phyloP scores from a whole-genome alignment of 2,888 invertebrate species.

The Chironomus riparius region DNA sequence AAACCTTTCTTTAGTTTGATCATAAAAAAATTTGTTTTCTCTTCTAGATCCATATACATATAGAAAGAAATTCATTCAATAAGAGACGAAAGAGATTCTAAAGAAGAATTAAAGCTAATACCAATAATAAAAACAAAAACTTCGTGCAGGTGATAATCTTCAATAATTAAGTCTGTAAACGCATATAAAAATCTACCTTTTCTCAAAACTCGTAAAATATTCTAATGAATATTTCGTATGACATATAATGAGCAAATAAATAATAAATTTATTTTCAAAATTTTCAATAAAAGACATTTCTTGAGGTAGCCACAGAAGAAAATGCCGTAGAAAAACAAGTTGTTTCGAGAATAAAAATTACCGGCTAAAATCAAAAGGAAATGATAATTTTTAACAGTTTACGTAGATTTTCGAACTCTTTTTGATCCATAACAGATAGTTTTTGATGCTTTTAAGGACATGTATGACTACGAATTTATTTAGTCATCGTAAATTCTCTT shows the following conservation, averaged over 20 bases:
- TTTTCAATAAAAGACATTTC: constrained; percentile 25
- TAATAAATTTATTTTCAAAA: constrained; percentile 26
- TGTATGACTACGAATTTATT: too few relatives aligned
- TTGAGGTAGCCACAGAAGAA: not conserved
- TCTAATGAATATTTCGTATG: constrained; percentile 21
- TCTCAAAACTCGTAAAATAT: constrained; percentile 11
- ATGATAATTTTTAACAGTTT: constrained; percentile 21
- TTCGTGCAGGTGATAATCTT: constrained; percentile 26
- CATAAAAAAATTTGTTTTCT: constrained; percentile 12
- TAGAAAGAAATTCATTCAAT: not conserved
- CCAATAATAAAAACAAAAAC: constrained; percentile 18
- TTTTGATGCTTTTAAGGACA: too few relatives aligned
- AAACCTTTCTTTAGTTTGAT: constrained; percentile 17
- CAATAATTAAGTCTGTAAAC: constrained; percentile 23
- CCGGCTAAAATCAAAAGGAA: not conserved
- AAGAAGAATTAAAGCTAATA: not conserved
- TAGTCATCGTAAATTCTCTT: too few relatives aligned
- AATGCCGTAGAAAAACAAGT: not conserved
- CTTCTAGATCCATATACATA: not conserved
- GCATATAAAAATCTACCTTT: not conserved
- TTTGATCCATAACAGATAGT: not conserved
- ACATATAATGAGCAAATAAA: constrained; percentile 27
- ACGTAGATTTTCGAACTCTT: not conserved
- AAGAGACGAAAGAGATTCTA: not conserved
- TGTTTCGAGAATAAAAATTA: not conserved